These are phyloP conservation scores for Pterocles burchelli DNA, from an alignment of 2,113 vertebrate species.

Conservation along the genomic window DNA sequence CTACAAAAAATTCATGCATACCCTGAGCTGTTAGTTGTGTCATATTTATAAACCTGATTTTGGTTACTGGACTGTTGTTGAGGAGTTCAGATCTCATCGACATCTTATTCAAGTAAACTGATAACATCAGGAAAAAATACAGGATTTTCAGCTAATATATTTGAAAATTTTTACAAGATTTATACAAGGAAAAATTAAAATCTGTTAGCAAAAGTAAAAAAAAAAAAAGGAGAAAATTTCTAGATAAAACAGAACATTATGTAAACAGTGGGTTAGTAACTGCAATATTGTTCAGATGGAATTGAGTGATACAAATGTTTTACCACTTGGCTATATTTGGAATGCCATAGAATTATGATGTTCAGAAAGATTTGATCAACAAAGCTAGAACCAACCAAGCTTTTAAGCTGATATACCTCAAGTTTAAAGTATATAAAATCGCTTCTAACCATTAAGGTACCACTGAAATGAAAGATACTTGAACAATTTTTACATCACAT, in stretches of 20 bases:
- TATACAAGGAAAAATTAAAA: slow-evolving; percentile 29
- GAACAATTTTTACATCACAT: neutral
- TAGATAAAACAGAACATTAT: neutral
- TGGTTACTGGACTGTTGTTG: neutral
- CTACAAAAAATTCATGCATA: neutral
- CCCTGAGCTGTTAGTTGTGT: neutral
- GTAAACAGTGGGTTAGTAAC: neutral
- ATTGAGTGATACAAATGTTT: neutral
- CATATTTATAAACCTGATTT: neutral
- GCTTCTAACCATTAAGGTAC: neutral
- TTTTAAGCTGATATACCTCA: neutral
- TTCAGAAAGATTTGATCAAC: neutral
- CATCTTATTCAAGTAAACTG: neutral
- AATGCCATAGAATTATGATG: neutral
- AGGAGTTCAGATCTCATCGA: neutral
- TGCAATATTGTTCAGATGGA: neutral
- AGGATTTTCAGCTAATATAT: neutral
- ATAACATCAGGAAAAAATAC: neutral
- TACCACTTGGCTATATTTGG: neutral
- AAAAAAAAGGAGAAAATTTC: slow-evolving; percentile 33
- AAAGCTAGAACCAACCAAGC: neutral
- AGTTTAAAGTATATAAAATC: neutral
- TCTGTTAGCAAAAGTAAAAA: neutral
- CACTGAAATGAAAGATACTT: neutral
- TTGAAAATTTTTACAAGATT: neutral